phyloP scores from a whole-genome alignment of 2,113 vertebrate genomes.

The Lampris incognitus region DNA sequence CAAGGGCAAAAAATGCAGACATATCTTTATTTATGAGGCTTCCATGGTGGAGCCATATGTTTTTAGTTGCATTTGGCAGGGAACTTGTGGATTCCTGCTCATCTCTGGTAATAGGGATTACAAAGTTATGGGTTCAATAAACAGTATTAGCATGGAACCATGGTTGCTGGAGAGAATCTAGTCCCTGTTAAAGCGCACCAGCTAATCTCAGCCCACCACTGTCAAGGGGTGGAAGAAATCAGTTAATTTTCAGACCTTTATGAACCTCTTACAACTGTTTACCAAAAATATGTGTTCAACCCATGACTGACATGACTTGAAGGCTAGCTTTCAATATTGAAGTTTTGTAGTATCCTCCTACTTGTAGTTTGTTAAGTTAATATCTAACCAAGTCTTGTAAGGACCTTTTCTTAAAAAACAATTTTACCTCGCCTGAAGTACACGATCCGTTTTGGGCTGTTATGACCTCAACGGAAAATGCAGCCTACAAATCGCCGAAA shows the following conservation, averaged over 20 bases:
- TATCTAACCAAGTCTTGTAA: background rate
- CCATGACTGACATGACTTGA: too few species aligned
- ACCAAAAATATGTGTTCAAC: too few species aligned
- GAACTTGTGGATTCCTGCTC: conserved; percentile 56
- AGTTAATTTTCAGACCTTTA: background rate
- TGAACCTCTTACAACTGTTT: too few species aligned
- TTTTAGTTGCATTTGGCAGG: conserved; percentile 67
- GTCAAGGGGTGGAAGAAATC: conserved; percentile 1
- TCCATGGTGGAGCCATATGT: conserved; percentile 65
- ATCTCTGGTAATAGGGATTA: conserved; percentile 58
- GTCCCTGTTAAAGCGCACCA: conserved; percentile 30
- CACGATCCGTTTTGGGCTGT: too few species aligned
- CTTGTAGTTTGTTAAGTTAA: too few species aligned
- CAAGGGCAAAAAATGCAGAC: conserved; percentile 4
- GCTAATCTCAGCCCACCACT: background rate
- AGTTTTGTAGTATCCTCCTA: too few species aligned
- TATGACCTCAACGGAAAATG: too few species aligned
- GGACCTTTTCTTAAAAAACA: background rate
- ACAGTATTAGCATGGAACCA: conserved; percentile 46
- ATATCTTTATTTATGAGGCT: conserved; percentile 59
- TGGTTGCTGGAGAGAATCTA: conserved; percentile 33
- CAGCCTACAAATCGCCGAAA: too few species aligned
- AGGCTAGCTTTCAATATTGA: too few species aligned
- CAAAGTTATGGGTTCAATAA: conserved; percentile 58
- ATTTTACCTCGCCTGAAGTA: background rate